Base-by-base conservation (phyloP, 1,140 invertebrate genomes). In the Sminthurides bifidus region DNA sequence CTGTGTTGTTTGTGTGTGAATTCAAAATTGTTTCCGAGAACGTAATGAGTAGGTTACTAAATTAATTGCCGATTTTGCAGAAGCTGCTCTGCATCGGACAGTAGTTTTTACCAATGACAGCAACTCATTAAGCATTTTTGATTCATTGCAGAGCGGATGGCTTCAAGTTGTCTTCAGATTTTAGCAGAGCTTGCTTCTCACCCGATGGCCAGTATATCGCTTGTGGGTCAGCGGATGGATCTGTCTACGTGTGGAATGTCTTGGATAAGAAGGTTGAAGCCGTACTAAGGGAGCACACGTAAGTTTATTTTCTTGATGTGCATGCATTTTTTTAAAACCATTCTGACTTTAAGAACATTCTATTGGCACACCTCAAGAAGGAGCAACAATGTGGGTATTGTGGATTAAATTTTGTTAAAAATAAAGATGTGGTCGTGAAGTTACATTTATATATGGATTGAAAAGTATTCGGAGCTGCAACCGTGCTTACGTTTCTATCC, bases 121-220 rank as follows among this genome's bases (percentile, higher is more conserved):
- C n/a, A n/a, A n/a, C n/a, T n/a, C n/a, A n/a, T n/a, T n/a, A n/a
- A n/a, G n/a, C n/a, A n/a, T 53, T 55, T 52, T 56, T 55, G 51
- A 65, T 75, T n/a, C n/a, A n/a, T n/a, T 76, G 27, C 73, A 94
- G 91, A 71, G 84, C 85, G 67, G 92, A 96, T 64, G 83, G 84
- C 30, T 96, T 97, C 72, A 91, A 91, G 76, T 85, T 96, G 49
- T 87, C 87, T 30, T 92, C 85, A 73, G 94, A 98, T 75, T 96
- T 85, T 80, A 79, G 87, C 21, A 78, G 92, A 67, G 91, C 91
- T 14, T 81, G 83, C 35, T 96, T 97, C 69, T 94, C 91, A 67
- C 87, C 87, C 21, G 85, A 91, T 70, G 87, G 83, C 3, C 79
- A 84, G 50, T 89, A 89, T 71, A 81, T 92, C 17, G 81, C 87